Evolutionary conservation across 2,888 invertebrate species (phyloP), one percentile per base, ranked within the genome.

Genomic region (Euproctis similis): DNA sequence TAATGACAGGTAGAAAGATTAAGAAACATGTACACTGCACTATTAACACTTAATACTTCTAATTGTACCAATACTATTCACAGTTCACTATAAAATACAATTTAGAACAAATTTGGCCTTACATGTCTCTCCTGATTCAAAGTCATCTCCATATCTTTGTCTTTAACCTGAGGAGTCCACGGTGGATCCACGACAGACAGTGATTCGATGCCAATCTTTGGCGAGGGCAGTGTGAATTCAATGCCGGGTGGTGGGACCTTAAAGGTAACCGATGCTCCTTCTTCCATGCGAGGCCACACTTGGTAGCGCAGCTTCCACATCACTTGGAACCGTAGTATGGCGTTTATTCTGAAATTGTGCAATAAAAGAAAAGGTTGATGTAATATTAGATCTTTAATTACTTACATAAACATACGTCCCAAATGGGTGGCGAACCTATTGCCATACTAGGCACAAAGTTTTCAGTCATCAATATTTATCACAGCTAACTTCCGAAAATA

Each of bases 241-340:
- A 99, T 99, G 10, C 97, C 96, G 0, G 99, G 99, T 0, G 99
- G 99, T 1, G 98, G 98, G 1, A 99, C 97, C 86, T 98, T 99
- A 71, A 99, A 98, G 0, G 94, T 92, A 36, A 94, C 78, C 33
- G 97, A 96, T 0, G 98, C 98, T 4, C 95, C 94, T 59, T 98
- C 98, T 71, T 99, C 99, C 98, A 99, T 97, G 34, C 98, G 89
- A 0, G 98, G 96, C 99, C 99, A 99, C 1, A 97, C 97, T 86
- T 99, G 99, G 66, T 96, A 97, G 1, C 99, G 88, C 46, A 96
- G 90, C 61, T 96, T 95, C 98, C 98, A 99, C 44, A 99, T 87
- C 1, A 95, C 93, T 87, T 97, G 94, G 75, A 96, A 97, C 37
- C 94, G 62, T 23, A 85, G 57, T 34, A 85, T 85, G 4, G 84